Evolutionary conservation across 2,113 vertebrate genomes (phyloP).

Genomic region (Rallus limicola): DNA sequence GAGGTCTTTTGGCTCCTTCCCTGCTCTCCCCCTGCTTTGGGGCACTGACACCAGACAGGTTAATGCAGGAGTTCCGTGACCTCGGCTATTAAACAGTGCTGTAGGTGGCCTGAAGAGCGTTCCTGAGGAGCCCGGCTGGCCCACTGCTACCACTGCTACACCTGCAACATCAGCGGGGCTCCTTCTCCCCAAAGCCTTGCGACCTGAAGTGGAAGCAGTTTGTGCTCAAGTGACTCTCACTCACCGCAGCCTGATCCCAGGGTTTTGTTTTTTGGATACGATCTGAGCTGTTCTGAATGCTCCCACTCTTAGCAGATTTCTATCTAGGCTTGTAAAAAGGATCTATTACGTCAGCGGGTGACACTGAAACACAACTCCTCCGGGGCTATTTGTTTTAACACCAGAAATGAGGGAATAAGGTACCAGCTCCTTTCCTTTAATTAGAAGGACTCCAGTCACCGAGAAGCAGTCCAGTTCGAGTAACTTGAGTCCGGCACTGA

Average conservation of each 20-base stretch:
- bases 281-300: slow-evolving; percentile 22
- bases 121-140: background rate
- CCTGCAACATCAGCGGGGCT: background rate
- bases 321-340: slow-evolving; percentile 29
- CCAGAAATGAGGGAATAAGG: slow-evolving; percentile 45
- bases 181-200: background rate
- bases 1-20: background rate
- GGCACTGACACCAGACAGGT: background rate
- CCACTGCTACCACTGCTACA: background rate
- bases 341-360: slow-evolving; percentile 35
- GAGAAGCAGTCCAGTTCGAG: slow-evolving; percentile 11
- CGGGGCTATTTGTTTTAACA: slow-evolving; percentile 39
- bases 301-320: slow-evolving; percentile 20
- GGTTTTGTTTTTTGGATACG: background rate
- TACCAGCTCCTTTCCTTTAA: slow-evolving; percentile 9
- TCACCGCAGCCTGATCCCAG: background rate
- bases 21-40: background rate
- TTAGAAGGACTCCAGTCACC: background rate
- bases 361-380: slow-evolving; percentile 53
- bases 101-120: background rate
- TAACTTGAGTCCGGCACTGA: slow-evolving; percentile 27
- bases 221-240: background rate
- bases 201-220: background rate
- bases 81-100: background rate
- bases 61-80: rapidly evolving